These are phyloP conservation scores for Todiramphus saurophagus DNA, from an alignment of 2,113 vertebrate genomes.

Conservation along the genomic window DNA sequence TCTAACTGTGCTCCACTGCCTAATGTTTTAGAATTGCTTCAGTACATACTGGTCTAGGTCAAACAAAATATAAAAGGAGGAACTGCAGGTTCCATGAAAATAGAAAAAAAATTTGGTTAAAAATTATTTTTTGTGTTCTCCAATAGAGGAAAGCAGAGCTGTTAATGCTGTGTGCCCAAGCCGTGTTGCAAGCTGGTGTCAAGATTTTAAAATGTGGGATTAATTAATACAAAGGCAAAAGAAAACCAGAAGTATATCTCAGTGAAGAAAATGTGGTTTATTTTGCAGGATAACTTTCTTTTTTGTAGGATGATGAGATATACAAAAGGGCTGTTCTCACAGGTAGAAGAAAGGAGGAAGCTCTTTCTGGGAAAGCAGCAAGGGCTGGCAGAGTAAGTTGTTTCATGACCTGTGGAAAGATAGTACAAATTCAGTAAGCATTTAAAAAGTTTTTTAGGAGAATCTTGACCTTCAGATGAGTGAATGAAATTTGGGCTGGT, in stretches of 20 bases:
- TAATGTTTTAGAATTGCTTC: neutral
- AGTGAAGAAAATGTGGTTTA: neutral
- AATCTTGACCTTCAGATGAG: neutral
- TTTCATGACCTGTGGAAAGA: neutral
- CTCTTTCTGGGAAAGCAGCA: neutral
- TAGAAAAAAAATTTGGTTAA: neutral
- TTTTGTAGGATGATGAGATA: neutral
- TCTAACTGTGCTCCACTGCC: neutral
- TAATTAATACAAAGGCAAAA: neutral
- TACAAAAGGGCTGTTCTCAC: neutral
- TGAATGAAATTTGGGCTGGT: neutral
- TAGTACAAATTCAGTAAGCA: neutral
- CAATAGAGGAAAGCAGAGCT: neutral
- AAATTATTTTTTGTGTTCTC: neutral
- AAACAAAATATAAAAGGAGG: neutral
- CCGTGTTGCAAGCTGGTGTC: neutral
- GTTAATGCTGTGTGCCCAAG: neutral
- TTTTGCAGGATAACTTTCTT: neutral
- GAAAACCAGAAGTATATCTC: neutral
- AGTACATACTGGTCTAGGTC: neutral
- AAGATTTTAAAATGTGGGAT: neutral
- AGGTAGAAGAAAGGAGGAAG: neutral
- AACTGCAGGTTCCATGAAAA: neutral
- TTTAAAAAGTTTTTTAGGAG: neutral
- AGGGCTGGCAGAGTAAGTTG: neutral